phyloP scores from a whole-genome alignment of 2,888 invertebrate genomes.

The Nephrocerus scutellatus region DNA sequence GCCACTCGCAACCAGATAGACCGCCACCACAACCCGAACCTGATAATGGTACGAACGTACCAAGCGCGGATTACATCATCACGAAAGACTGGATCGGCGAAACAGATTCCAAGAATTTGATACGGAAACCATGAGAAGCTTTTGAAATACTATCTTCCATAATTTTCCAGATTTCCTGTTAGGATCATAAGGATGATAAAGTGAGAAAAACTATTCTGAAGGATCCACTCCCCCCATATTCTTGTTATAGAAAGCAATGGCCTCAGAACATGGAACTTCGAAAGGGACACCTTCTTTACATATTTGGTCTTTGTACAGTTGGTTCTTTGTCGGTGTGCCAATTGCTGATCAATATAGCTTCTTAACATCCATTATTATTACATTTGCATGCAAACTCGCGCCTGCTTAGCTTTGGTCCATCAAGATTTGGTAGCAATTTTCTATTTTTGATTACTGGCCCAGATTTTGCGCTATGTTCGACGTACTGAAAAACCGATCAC shows the following conservation, averaged over 20 bases:
- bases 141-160: conserved; percentile 1
- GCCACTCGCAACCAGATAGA: no score
- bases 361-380: neutral
- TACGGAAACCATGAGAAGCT: conserved; percentile 2
- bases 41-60: no score
- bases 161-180: conserved; percentile 1
- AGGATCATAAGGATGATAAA: conserved; percentile 3
- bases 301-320: neutral
- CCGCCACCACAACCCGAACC: no score
- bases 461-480: conserved; percentile 1
- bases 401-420: conserved; percentile 4
- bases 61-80: no score
- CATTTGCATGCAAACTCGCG: conserved; percentile 1
- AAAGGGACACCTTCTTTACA: no score
- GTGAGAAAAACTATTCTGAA: no score
- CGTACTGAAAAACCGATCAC: no score
- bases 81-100: no score
- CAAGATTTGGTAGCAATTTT: no score
- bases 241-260: no score
- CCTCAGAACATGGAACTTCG: no score
- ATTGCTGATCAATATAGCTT: conserved; percentile 2
- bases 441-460: conserved; percentile 2
- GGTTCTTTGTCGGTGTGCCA: conserved; percentile 1
- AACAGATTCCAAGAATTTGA: neutral
- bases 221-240: no score